Evolutionary conservation across 2,888 invertebrate species (phyloP), one percentile per base, ranked within the genome.

Genomic region (Drosophila robusta): DNA sequence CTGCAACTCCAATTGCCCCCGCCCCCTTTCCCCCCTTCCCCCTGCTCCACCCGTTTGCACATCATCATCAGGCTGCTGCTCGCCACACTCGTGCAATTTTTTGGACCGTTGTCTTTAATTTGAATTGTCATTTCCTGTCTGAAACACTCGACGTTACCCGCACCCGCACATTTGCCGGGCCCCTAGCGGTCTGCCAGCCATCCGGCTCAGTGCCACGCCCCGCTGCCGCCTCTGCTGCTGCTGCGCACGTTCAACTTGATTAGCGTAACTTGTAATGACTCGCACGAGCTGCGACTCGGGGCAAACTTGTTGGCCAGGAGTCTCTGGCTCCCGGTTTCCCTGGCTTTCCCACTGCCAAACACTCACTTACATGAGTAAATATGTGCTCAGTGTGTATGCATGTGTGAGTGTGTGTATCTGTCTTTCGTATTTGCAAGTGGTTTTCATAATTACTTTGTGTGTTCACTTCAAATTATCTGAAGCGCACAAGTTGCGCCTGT

Each of bases 51-150:
- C 12, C 51, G 36, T 62, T 58, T 34, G 29, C 65, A 57, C 72
- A 57, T 47, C 71, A 54, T 70, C 34, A 4, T 51, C 36, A 39
- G 9, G 42, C 16, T 26, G 12, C 52, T 38, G 16, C 22, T 36
- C 41, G 49, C 47, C 41, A 47, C 58, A 60, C 46, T 64, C 46
- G 45, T 60, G 42, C 26, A 42, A 34, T 49, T 51, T 69, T 65
- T 67, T 61, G 77, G 62, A 36, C 39, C 62, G 67, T 71, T 80
- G 85, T 77, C 89, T 89, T 87, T 85, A 85, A 85, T 85, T 85
- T 85, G 86, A 85, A 85, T 85, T 85, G 85, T 85, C 89, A 85
- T 89, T 89, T 89, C 88, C 85, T 89, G 86, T 89, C 89, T 73
- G 70, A 63, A 70, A 72, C 78, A 87, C 85, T 87, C 75, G 38